Base-by-base conservation (phyloP, 2,113 vertebrate species). In the Petroica traversi region DNA sequence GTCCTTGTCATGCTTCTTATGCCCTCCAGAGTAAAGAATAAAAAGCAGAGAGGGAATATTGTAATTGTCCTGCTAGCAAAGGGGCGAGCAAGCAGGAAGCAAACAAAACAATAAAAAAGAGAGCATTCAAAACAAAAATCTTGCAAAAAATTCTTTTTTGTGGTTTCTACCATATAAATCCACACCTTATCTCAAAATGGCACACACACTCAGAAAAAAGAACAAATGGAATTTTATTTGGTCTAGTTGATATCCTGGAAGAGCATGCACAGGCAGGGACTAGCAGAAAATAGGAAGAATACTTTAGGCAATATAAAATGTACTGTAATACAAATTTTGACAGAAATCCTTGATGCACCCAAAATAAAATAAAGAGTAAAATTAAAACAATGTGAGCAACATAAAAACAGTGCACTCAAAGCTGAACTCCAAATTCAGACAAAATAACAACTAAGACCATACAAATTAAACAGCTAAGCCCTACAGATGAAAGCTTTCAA, bases 401-500 rank as follows among this genome's bases (percentile, higher is more conserved):
- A 75, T 9, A 67, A 76, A 75, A 76, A 36, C 16, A 76, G 38
- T 62, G 19, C 29, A 82, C 26, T 91, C 73, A 90, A 92, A 85
- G 46, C 51, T 83, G 38, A 90, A 92, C 41, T 90, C 41, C 38
- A 92, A 62, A 94, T 78, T 93, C 40, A 57, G 19, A 73, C 5
- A 94, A 78, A 95, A 9, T 52, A 93, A 72, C 73, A 94, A 36
- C 20, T 24, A 83, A 49, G 29, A 76, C 25, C 55, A 83, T 0
- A 2, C 20, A 92, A 94, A 92, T 76, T 64, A 61, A 93, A 88
- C 8, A 38, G n/a, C 49, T 79, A 72, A 79, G 88, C 51, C 57
- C 71, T 38, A 72, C 14, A 68, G 49, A 90, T 45, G 31, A 85
- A 90, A 83, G 78, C 85, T 96, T 96, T 83, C 62, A 94, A 77